Conservation (phyloP, 2,888 invertebrate species). For the Trimorus sp. region DNA sequence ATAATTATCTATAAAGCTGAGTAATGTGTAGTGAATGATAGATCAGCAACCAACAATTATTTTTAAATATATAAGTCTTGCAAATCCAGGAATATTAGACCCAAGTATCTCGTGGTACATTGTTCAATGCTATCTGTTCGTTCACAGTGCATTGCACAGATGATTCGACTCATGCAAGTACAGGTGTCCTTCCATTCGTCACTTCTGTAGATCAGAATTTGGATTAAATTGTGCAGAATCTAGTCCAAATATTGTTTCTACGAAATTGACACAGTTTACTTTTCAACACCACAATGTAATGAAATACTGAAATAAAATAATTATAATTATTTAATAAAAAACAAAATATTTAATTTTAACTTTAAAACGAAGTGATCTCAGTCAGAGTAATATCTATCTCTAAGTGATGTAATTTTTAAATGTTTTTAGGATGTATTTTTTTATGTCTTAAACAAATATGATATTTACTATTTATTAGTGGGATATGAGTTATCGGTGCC, state of each 20-base stretch:
- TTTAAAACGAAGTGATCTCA: no score
- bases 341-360: no score
- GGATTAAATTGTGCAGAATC: not conserved
- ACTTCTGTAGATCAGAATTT: not conserved
- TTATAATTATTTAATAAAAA: no score
- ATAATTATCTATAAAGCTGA: no score
- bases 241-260: no score
- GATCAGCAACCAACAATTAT: no score
- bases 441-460: not conserved
- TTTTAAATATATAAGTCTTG: no score
- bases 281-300: no score
- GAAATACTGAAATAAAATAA: no score
- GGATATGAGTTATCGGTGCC: not conserved
- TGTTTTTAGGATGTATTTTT: no score
- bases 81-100: not conserved
- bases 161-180: not conserved
- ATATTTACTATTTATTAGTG: not conserved
- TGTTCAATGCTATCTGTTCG: constrained; percentile 61
- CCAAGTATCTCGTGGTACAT: not conserved
- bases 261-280: no score
- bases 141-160: constrained; percentile 56
- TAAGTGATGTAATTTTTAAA: not conserved
- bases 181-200: constrained; percentile 1
- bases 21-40: no score
- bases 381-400: not conserved